These are phyloP conservation scores for Genyomyrus donnyi DNA, from an alignment of 2,113 vertebrate species.

Conservation along the genomic window DNA sequence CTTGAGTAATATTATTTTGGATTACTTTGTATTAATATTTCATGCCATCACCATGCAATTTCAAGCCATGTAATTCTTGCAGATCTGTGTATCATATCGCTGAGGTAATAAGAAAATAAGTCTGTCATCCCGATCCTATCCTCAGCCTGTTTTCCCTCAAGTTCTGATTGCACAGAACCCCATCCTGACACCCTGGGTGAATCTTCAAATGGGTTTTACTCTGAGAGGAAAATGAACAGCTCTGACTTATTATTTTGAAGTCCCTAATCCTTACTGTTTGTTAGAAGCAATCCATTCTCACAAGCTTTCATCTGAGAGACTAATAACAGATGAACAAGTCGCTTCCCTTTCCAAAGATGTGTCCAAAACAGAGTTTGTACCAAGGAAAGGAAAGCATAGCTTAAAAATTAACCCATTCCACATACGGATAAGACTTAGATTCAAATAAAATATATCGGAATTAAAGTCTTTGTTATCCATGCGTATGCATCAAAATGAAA, in stretches of 20 bases:
- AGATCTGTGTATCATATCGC: not conserved
- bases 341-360: not conserved
- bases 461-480: not conserved
- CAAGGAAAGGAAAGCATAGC: not conserved
- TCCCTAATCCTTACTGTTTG: not conserved
- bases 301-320: not conserved
- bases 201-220: conserved; percentile 2
- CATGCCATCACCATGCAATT: not conserved
- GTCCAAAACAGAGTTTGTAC: not conserved
- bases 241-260: not conserved
- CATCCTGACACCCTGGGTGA: not conserved
- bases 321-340: not conserved
- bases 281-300: not conserved
- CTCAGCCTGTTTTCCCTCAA: not conserved
- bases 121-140: not conserved
- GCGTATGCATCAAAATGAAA: not conserved
- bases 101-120: not conserved
- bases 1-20: not conserved
- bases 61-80: not conserved
- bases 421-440: not conserved
- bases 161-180: not conserved
- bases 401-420: not conserved
- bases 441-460: not conserved
- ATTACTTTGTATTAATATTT: not conserved
- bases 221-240: not conserved